Conservation (phyloP, 1,140 invertebrate species). For the Pseudomyrmex pallidus region DNA sequence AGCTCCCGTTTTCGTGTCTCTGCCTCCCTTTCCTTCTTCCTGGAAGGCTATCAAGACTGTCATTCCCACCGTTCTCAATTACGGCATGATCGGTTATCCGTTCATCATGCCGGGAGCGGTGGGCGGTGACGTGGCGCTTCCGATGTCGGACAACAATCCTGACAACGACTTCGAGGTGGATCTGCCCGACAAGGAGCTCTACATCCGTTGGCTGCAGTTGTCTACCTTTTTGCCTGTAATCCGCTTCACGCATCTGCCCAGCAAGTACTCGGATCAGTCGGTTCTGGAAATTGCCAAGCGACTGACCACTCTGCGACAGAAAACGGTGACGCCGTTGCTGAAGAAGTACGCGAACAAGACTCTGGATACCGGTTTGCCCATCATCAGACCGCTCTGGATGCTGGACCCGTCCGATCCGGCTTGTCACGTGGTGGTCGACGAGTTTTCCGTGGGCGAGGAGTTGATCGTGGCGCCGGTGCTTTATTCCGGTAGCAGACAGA, state of each 20-base stretch:
- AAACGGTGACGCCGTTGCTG: conserved; percentile 90
- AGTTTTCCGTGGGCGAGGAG: conserved; percentile 96
- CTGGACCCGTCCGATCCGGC: conserved; percentile 92
- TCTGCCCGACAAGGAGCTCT: conserved; percentile 94
- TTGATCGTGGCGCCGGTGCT: conserved; percentile 96
- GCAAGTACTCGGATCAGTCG: conserved; percentile 92
- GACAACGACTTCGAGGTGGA: conserved; percentile 86
- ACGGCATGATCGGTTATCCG: conserved; percentile 95
- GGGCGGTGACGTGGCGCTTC: conserved; percentile 92
- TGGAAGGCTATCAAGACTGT: conserved; percentile 95
- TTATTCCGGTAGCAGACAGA: conserved; percentile 86
- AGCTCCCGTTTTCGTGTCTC: conserved; percentile 93
- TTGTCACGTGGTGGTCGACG: conserved; percentile 92
- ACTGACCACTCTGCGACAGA: conserved; percentile 91
- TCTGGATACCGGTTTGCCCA: conserved; percentile 91
- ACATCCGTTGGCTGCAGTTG: conserved; percentile 97
- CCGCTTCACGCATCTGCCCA: conserved; percentile 94
- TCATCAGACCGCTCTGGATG: conserved; percentile 97
- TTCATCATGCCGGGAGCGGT: conserved; percentile 97
- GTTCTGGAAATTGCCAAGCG: conserved; percentile 92
- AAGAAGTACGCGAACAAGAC: conserved; percentile 91
- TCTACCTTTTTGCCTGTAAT: conserved; percentile 97
- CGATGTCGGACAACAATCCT: conserved; percentile 85
- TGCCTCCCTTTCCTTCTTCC: conserved; percentile 93
- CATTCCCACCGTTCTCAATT: conserved; percentile 94